A percentile compares a stretch with the other conserved stretches of the same genome.
These are phyloP conservation scores for Microhierax caerulescens DNA, from an alignment of 2,797 vertebrate species.

Conservation along the genomic window DNA sequence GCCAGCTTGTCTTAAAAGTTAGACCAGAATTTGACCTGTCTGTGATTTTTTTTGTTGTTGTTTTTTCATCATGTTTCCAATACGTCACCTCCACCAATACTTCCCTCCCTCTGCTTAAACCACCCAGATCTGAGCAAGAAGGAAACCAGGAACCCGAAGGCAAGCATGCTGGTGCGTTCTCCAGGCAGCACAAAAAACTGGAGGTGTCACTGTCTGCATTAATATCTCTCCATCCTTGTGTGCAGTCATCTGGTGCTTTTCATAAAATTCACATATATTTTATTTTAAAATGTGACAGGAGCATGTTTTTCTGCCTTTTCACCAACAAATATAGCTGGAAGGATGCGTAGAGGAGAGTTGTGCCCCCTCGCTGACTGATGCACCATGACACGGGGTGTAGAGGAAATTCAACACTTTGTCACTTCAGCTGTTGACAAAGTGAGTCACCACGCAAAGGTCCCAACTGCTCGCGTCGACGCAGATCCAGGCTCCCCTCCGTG, in stretches of 20 bases:
- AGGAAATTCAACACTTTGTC: background rate
- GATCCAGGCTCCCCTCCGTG: background rate
- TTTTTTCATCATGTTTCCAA: accelerated
- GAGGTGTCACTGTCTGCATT: constrained; percentile 42
- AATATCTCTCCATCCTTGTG: background rate
- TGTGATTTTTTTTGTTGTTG: background rate
- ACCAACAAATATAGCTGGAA: background rate
- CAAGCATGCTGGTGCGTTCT: background rate
- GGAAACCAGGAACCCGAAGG: background rate
- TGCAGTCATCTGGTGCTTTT: background rate
- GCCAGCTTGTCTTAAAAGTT: background rate
- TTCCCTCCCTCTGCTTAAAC: background rate
- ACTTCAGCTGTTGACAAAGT: background rate
- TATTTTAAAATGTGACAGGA: constrained; percentile 9
- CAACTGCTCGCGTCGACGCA: background rate
- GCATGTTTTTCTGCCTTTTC: background rate
- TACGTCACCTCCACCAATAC: background rate
- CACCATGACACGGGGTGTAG: background rate
- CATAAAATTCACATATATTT: background rate
- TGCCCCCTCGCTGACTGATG: constrained; percentile 11
- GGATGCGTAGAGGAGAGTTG: background rate
- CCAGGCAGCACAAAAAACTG: background rate
- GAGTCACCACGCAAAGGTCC: background rate
- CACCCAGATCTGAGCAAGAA: background rate
- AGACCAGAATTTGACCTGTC: background rate